phyloP scores from a whole-genome alignment of 2,113 vertebrate genomes.

The Pleuronectes platessa region DNA sequence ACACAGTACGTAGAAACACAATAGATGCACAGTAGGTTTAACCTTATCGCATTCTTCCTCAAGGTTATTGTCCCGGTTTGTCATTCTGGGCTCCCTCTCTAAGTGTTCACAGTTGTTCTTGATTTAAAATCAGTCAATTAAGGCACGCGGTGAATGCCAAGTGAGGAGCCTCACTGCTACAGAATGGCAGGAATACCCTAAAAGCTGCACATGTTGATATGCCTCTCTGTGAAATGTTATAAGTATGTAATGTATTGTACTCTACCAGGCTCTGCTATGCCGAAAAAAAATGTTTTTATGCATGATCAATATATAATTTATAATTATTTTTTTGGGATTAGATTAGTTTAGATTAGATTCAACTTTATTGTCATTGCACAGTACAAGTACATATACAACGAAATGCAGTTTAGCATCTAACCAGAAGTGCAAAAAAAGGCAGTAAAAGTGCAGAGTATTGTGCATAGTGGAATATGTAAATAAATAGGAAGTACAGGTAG shows the following conservation, averaged over 20 bases:
- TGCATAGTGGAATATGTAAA: too few relatives aligned
- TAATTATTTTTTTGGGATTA: too few relatives aligned
- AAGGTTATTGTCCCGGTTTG: slow-evolving; percentile 10
- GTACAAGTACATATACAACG: too few relatives aligned
- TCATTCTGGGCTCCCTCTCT: slow-evolving; percentile 52
- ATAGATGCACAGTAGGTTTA: neutral
- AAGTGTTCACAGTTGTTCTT: slow-evolving; percentile 80
- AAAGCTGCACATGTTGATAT: neutral
- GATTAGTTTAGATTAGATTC: too few relatives aligned
- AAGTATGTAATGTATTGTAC: neutral
- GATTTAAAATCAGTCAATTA: slow-evolving; percentile 88
- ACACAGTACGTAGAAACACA: neutral
- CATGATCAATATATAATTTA: too few relatives aligned
- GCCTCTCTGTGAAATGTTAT: neutral
- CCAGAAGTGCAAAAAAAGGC: too few relatives aligned
- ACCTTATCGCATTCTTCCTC: neutral
- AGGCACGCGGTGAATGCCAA: slow-evolving; percentile 99
- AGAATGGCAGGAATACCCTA: neutral
- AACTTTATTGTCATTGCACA: too few relatives aligned
- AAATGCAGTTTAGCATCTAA: too few relatives aligned
- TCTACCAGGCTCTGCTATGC: too few relatives aligned
- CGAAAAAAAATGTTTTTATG: too few relatives aligned
- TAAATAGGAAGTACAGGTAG: too few relatives aligned
- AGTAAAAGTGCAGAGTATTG: too few relatives aligned
- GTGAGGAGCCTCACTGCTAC: slow-evolving; percentile 80